Evolutionary conservation across 2,797 vertebrate species (phyloP).

Genomic region (Hirundo rustica): DNA sequence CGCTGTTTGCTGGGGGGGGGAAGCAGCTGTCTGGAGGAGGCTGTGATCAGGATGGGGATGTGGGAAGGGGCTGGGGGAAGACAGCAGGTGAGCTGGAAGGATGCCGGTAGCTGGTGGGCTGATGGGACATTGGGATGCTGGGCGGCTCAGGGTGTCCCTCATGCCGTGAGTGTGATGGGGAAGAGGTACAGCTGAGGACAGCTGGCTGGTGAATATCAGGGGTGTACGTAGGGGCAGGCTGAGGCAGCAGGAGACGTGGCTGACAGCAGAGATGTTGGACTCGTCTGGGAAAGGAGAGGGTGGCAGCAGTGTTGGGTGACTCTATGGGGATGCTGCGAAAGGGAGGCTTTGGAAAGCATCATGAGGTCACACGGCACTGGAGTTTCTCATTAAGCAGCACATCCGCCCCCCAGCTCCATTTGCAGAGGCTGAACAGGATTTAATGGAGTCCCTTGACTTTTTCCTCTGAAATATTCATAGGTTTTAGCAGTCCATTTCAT

Average conservation of each 20-base stretch:
- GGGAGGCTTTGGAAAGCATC: neutral
- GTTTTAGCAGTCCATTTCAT: slow-evolving; percentile 69
- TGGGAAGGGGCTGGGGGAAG: neutral
- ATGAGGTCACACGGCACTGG: neutral
- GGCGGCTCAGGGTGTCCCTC: neutral
- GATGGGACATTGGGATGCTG: neutral
- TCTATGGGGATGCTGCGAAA: accelerated
- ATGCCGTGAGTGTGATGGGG: accelerated
- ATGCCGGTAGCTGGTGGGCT: neutral
- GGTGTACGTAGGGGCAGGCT: neutral
- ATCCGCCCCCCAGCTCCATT: slow-evolving; percentile 38
- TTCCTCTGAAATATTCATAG: slow-evolving; percentile 77
- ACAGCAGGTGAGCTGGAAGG: neutral
- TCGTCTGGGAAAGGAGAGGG: neutral
- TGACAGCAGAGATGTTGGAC: neutral
- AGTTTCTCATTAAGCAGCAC: slow-evolving; percentile 53
- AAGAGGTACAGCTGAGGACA: neutral
- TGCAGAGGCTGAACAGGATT: slow-evolving; percentile 53
- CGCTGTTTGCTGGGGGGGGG: neutral
- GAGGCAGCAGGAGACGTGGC: neutral
- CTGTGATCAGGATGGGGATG: neutral
- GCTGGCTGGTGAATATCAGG: neutral
- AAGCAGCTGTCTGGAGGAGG: neutral
- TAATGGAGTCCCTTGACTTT: slow-evolving; percentile 75
- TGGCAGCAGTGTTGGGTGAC: neutral